These are phyloP conservation scores for Zonotrichia leucophrys DNA, from an alignment of 2,113 vertebrate genomes.

Conservation along the genomic window DNA sequence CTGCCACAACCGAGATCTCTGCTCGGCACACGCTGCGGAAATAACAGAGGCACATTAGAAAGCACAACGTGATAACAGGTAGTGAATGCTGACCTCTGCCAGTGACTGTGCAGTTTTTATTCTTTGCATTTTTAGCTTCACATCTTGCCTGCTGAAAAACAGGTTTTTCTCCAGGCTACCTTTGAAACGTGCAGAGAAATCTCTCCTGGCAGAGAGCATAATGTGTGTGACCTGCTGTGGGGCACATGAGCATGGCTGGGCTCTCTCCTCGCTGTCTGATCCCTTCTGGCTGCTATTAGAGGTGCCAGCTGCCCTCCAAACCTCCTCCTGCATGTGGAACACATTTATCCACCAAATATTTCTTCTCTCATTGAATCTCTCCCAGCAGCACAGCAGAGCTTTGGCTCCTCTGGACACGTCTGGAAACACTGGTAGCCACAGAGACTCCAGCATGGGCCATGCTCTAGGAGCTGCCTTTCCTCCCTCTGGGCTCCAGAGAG, in stretches of 20 bases:
- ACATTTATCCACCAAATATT: background rate
- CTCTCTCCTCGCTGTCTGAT: background rate
- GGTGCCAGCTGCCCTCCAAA: background rate
- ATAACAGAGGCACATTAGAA: background rate
- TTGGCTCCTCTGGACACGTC: background rate
- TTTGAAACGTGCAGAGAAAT: background rate
- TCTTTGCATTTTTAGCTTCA: background rate
- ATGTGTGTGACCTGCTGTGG: background rate
- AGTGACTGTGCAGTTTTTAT: background rate
- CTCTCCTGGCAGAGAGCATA: background rate
- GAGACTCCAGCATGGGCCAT: rapidly evolving
- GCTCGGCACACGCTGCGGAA: background rate
- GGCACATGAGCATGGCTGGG: background rate
- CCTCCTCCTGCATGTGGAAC: background rate
- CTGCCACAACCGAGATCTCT: background rate
- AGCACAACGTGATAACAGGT: background rate
- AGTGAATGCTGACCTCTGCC: background rate
- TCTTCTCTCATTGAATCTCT: background rate
- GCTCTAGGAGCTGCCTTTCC: background rate
- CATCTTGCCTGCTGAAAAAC: background rate
- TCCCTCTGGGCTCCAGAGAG: background rate
- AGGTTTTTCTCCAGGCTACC: background rate
- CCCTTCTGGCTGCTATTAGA: background rate
- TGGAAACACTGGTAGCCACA: background rate
- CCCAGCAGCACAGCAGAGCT: background rate